Evolutionary conservation across 2,888 invertebrate species (phyloP).

Genomic region (Empis livida): DNA sequence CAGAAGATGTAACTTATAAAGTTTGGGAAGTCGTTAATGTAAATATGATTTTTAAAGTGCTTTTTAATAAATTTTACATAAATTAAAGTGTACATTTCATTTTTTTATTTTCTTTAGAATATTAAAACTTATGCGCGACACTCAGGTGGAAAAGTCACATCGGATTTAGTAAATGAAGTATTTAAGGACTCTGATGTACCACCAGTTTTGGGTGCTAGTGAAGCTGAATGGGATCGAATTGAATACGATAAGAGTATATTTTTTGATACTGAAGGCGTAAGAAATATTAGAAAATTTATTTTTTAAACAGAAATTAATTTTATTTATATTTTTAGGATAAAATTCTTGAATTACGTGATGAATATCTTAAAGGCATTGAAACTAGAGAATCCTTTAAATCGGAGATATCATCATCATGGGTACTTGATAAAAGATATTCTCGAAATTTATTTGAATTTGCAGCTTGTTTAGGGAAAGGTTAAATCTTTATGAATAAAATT

Average conservation of each 20-base stretch:
- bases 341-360: constrained; percentile 30
- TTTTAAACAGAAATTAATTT: background rate
- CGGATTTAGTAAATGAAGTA: constrained; percentile 34
- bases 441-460: constrained; percentile 18
- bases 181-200: constrained; percentile 31
- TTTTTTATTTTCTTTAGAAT: constrained; percentile 19
- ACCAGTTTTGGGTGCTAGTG: constrained; percentile 30
- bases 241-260: constrained; percentile 32
- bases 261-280: constrained; percentile 20
- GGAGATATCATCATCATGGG: constrained; percentile 23
- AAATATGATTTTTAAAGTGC: constrained; percentile 4
- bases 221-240: constrained; percentile 31
- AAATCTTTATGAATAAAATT: constrained; percentile 1
- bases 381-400: constrained; percentile 19
- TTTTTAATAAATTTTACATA: too few species aligned
- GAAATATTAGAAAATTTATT: background rate
- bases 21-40: constrained; percentile 35
- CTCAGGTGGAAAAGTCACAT: constrained; percentile 30
- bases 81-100: too few species aligned
- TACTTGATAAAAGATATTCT: constrained; percentile 17
- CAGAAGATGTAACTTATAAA: constrained; percentile 35
- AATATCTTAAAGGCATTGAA: constrained; percentile 27
- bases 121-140: constrained; percentile 33
- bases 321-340: constrained; percentile 26
- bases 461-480: constrained; percentile 25